Percentiles rank a stretch among this genome's conserved stretches.
Evolutionary conservation across 2,797 vertebrate species (phyloP).

Genomic region (Telmatherina bonti): DNA sequence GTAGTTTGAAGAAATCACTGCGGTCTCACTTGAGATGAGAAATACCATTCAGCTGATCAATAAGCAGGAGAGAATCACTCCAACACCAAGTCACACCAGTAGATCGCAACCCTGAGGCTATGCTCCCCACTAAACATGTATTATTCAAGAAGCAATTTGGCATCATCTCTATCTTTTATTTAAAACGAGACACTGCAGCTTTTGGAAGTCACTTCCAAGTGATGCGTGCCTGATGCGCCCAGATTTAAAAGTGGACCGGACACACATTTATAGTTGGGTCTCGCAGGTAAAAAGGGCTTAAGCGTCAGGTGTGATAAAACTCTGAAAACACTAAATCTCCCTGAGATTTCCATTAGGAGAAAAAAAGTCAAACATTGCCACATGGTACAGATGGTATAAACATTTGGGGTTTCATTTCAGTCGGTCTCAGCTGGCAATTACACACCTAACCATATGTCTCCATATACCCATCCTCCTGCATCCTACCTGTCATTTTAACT

Average conservation of each 20-base stretch:
- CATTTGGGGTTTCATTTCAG: background rate
- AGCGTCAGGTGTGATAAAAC: background rate
- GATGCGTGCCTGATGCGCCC: constrained; percentile 8
- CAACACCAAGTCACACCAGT: background rate
- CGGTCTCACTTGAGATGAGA: background rate
- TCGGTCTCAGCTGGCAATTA: background rate
- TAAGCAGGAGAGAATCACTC: constrained; percentile 6
- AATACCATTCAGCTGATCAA: background rate
- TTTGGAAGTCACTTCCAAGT: constrained; percentile 23
- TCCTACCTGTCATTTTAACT: background rate
- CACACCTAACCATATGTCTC: background rate
- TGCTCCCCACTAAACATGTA: constrained; percentile 28
- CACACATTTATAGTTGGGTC: background rate
- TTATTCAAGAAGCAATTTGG: constrained; percentile 52
- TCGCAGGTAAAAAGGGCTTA: constrained; percentile 7
- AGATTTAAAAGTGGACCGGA: constrained; percentile 17
- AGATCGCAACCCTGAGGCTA: constrained; percentile 9
- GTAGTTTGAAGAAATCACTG: background rate
- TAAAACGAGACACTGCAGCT: constrained; percentile 31
- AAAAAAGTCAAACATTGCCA: background rate
- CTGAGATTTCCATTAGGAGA: background rate
- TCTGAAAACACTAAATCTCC: background rate
- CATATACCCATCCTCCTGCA: background rate
- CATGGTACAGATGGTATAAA: background rate
- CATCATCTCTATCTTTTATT: constrained; percentile 50